phyloP scores from a whole-genome alignment of 2,888 invertebrate species.

The Temnothorax rugatulus region DNA sequence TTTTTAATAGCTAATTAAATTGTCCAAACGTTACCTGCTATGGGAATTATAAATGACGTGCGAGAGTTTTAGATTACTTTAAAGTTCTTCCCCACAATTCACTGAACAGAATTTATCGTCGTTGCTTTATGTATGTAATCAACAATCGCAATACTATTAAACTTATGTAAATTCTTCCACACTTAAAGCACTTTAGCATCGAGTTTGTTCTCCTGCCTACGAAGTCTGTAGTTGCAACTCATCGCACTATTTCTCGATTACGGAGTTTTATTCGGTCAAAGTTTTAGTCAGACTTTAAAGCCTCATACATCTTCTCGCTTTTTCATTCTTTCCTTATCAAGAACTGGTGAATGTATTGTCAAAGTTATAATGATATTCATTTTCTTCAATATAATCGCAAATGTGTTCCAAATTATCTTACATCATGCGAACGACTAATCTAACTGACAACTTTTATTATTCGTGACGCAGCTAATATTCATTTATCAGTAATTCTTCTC shows the following conservation, averaged over 20 bases:
- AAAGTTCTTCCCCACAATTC: background rate
- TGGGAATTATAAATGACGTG: background rate
- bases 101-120: background rate
- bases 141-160: background rate
- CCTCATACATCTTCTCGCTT: background rate
- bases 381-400: background rate
- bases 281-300: conserved; percentile 24
- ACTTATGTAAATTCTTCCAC: background rate
- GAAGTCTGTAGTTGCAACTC: conserved; percentile 1
- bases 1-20: background rate
- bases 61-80: background rate
- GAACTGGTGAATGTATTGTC: conserved; percentile 1
- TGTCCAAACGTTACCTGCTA: background rate
- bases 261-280: background rate
- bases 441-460: background rate
- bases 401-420: background rate
- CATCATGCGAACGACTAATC: background rate
- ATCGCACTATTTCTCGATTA: conserved; percentile 25
- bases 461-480: background rate
- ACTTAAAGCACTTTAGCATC: background rate
- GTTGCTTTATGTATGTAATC: background rate
- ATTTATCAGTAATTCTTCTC: background rate
- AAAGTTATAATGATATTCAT: conserved; percentile 6
- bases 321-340: background rate
- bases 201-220: background rate